Base-by-base conservation (phyloP, 2,888 invertebrate genomes). In the Cheiracanthium punctorium region DNA sequence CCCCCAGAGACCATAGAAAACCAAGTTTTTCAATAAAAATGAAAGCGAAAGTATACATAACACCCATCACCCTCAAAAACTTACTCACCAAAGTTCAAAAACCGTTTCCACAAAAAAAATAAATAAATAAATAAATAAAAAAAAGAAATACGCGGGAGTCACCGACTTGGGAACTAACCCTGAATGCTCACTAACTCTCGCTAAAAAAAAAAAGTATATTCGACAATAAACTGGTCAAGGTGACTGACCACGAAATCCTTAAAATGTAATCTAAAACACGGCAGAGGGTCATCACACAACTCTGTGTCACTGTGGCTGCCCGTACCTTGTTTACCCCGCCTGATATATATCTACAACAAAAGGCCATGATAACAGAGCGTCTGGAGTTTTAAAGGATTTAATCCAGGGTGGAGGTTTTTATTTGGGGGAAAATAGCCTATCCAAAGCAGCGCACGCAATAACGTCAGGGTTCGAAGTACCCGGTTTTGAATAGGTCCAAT, bases 271-370 rank as follows among this genome's bases (percentile, higher is more conserved):
- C 7, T 17, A 20, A 58, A 20, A 58, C 20, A 24, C 24, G 4
- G 24, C 58, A 24, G 20, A 12, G 58, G 58, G 20, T 58, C 58
- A 58, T 24, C 58, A 58, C 24, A 24, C 24, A 58, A 24, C 58
- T 58, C 58, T 58, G 58, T 58, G 58, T 58, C 58, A 58, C 58
- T 58, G 58, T 58, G 58, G 58, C 58, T 20, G n/a, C n/a, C n/a
- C n/a, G 58, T n/a, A n/a, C 17, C 8, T 17, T 48, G 48, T 58
- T 58, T 58, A 12, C 20, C 20, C 1, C 1, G 24, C 12, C 20
- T 58, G 24, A 58, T 58, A 58, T n/a, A n/a, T n/a, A n/a, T 58
- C 24, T 37, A 24, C 24, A 58, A 58, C 58, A 58, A 58, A 7
- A 24, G 58, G 5, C 5, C n/a, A n/a, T n/a, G n/a, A n/a, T 8